Evolutionary conservation across 2,888 invertebrate species (phyloP).

Genomic region (Perizoma flavofasciatum): DNA sequence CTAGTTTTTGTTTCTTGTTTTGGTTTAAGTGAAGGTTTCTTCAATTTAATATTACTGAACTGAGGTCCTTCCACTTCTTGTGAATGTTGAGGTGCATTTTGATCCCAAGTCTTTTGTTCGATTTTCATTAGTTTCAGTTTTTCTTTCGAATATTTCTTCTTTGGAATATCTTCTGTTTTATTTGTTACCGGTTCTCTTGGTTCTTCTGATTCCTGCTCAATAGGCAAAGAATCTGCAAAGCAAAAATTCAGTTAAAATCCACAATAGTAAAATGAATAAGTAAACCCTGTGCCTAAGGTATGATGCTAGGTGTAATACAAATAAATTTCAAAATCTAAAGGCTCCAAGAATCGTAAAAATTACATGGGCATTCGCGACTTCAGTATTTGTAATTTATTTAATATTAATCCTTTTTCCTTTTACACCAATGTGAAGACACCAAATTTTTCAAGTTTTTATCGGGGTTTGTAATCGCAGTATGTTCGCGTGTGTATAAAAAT

Average conservation of each 20-base stretch:
- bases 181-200: slow-evolving; percentile 7
- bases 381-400: too few species aligned
- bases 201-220: slow-evolving; percentile 5
- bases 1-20: slow-evolving; percentile 68
- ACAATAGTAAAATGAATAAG: too few species aligned
- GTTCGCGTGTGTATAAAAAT: too few species aligned
- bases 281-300: too few species aligned
- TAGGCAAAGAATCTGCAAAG: slow-evolving; percentile 18
- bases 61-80: slow-evolving; percentile 84
- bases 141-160: slow-evolving; percentile 42
- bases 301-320: too few species aligned
- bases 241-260: neutral
- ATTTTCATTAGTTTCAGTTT: slow-evolving; percentile 82
- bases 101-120: slow-evolving; percentile 84
- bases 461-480: too few species aligned
- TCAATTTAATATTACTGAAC: slow-evolving; percentile 87
- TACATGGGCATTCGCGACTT: too few species aligned
- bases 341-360: too few species aligned
- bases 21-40: slow-evolving; percentile 80
- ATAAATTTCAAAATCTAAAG: too few species aligned
- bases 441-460: too few species aligned
- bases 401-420: too few species aligned
- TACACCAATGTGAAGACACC: too few species aligned
- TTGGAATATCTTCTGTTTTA: slow-evolving; percentile 10
- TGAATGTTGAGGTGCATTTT: slow-evolving; percentile 79